Conservation (phyloP, 2,113 vertebrate species). For the Gulo gulo region DNA sequence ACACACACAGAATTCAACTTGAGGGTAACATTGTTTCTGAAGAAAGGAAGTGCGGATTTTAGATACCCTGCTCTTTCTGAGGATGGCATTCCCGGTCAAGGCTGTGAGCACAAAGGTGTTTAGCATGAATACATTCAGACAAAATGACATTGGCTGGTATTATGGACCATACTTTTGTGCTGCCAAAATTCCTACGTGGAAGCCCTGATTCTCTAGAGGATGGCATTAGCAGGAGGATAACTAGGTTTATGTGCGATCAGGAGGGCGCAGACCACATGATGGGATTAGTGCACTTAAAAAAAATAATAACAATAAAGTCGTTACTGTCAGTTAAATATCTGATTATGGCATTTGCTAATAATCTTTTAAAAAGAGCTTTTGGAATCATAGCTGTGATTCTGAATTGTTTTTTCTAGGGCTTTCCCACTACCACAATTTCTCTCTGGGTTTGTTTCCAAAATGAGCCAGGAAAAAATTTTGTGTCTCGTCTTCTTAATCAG, state of each 20-base stretch:
- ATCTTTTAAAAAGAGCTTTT: neutral
- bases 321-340: neutral
- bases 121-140: neutral
- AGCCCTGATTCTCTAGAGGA: neutral
- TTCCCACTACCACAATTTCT: neutral
- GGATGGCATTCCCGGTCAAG: neutral
- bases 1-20: no score
- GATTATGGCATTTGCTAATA: neutral
- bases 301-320: neutral
- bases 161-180: neutral
- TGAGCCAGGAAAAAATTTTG: neutral
- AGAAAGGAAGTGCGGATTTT: neutral
- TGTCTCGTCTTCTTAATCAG: neutral
- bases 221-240: neutral
- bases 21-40: neutral
- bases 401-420: neutral
- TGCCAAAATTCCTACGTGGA: neutral
- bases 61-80: neutral
- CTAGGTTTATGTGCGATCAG: neutral
- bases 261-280: neutral
- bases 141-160: neutral
- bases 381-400: neutral
- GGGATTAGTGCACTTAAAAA: neutral
- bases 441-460: neutral
- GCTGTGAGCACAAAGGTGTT: accelerated